Evolutionary conservation across 2,888 invertebrate species (phyloP).

Genomic region (Drosophila histrio): DNA sequence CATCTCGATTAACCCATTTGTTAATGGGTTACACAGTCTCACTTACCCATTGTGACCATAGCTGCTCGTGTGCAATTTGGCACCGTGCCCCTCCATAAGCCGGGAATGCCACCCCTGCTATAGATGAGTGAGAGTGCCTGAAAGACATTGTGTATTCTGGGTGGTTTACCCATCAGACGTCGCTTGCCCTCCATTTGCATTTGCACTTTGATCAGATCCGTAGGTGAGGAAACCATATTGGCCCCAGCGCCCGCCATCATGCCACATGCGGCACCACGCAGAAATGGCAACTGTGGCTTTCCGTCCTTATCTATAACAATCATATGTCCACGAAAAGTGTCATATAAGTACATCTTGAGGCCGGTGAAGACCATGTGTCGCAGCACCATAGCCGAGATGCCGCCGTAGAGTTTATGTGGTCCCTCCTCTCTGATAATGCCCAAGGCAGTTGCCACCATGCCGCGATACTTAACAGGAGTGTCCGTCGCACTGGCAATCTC

Average conservation of each 20-base stretch:
- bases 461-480: neutral
- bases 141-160: constrained; percentile 89
- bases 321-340: constrained; percentile 21
- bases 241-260: constrained; percentile 12
- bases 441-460: constrained; percentile 25
- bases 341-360: constrained; percentile 45
- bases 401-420: constrained; percentile 30
- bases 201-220: constrained; percentile 95
- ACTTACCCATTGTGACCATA: constrained; percentile 88
- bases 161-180: constrained; percentile 89
- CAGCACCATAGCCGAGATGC: constrained; percentile 46
- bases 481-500: constrained; percentile 24
- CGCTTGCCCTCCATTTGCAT: constrained; percentile 95
- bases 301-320: constrained; percentile 22
- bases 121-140: constrained; percentile 90
- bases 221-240: constrained; percentile 87
- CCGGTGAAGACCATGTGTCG: constrained; percentile 44
- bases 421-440: constrained; percentile 46
- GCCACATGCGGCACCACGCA: constrained; percentile 31
- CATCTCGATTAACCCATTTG: too few relatives aligned
- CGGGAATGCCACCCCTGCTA: constrained; percentile 88
- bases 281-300: constrained; percentile 18
- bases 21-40: too few relatives aligned
- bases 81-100: constrained; percentile 94
- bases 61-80: constrained; percentile 93